A percentile compares a stretch with the other conserved stretches of the same genome.
Conservation (phyloP, 37 sponge, comb jelly and placozoan genomes). For the Lycopodina hypogea region DNA sequence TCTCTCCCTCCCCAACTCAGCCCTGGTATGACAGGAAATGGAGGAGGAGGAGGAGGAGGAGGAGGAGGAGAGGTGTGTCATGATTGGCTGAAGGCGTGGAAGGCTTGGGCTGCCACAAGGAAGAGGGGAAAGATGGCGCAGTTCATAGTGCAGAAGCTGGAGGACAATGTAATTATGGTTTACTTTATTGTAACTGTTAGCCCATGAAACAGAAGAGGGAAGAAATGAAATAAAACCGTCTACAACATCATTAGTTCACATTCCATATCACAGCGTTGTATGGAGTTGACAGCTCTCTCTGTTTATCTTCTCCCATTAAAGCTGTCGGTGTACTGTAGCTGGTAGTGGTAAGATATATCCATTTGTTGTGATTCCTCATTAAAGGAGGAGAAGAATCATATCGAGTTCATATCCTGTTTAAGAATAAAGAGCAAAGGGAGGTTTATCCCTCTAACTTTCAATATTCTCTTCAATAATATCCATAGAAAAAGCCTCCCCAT, state of each 20-base stretch:
- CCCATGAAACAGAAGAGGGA: neutral
- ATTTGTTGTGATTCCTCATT: too few species aligned
- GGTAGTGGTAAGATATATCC: too few species aligned
- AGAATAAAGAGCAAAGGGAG: too few species aligned
- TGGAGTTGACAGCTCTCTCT: too few species aligned
- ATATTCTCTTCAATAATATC: too few species aligned
- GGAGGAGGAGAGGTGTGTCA: neutral
- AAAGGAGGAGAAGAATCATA: too few species aligned
- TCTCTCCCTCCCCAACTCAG: neutral
- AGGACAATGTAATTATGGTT: constrained; percentile 55
- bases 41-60: neutral
- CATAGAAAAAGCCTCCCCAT: too few species aligned
- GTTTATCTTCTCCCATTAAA: too few species aligned
- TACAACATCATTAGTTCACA: neutral
- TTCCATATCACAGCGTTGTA: too few species aligned
- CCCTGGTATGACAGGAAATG: neutral
- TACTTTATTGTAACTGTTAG: neutral
- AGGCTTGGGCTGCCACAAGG: constrained; percentile 66
- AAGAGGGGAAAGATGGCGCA: constrained; percentile 84
- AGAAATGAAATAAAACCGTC: neutral
- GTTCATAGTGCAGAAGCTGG: constrained; percentile 78
- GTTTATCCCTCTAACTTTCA: too few species aligned
- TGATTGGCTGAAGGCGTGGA: constrained; percentile 85
- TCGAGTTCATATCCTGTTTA: too few species aligned
- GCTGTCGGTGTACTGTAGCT: too few species aligned